Evolutionary conservation across 2,113 vertebrate genomes (phyloP), one percentile per base, ranked within the genome.

Genomic region (Narcine bancroftii): DNA sequence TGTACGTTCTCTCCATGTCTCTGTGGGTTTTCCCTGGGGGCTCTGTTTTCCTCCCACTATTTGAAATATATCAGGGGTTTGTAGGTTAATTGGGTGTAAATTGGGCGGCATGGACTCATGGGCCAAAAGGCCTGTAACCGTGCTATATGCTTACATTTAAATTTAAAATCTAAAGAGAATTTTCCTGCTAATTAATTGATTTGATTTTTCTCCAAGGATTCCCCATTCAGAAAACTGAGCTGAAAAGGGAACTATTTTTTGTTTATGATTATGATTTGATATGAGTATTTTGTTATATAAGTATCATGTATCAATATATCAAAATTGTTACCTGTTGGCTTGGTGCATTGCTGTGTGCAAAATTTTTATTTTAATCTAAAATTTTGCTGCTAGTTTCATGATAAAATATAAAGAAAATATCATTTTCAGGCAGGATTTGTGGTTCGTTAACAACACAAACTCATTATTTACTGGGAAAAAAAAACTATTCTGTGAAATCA

Each of bases 141-240:
- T n/a, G n/a, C n/a, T n/a, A n/a, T n/a, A n/a, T n/a, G n/a, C n/a
- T n/a, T n/a, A n/a, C n/a, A n/a, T n/a, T n/a, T n/a, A n/a, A n/a
- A n/a, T n/a, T n/a, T n/a, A n/a, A n/a, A n/a, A n/a, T n/a, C n/a
- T n/a, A n/a, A n/a, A n/a, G 56, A 89, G 85, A 89, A 89, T 63
- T 89, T 21, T 89, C 53, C 85, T 89, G 53, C 24, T 89, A 39
- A 17, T 65, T 89, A 39, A 89, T 89, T 65, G 21, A 89, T 39
- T 5, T 65, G 85, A 56, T 39, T 63, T 89, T 65, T n/a, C 24
- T 89, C 56, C 60, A 66, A 89, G 33, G 56, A 42, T 65, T 89
- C 85, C 39, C 36, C 33, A 36, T 24, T 42, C 21, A 65, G 56
- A 36, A 63, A 42, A 42, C 60, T 39, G 60, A 42, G 53, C 21